Base-by-base conservation (phyloP, 92 coral and sea anemone genomes). In the Paramuricea clavata region DNA sequence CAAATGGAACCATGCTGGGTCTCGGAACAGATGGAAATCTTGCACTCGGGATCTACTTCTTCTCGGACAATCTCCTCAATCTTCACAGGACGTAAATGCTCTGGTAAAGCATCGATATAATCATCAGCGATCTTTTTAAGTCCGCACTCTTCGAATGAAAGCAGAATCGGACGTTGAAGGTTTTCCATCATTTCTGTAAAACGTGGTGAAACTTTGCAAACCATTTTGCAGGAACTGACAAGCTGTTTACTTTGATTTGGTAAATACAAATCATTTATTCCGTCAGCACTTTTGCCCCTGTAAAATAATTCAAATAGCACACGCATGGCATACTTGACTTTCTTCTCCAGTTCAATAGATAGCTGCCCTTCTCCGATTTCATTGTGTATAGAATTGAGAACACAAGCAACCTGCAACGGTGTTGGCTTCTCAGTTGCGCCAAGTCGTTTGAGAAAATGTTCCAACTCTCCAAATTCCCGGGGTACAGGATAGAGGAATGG, bases 401-500 rank as follows among this genome's bases (percentile, higher is more conserved):
- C 95, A 61, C 89, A 87, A 10, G 98, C 98, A 64, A 92, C 87
- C 78, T 95, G 98, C 12, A 69, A 15, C 11, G 95, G 98, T 52
- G 96, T 94, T 83, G 98, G 93, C 83, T 89, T 94, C 64, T 94
- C 98, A 49, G 88, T 89, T 26, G 98, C 98, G 21, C 98, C 98
- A 50, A 95, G 93, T 36, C 98, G 93, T 85, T 95, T 94, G 1
- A 95, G 75, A 34, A 95, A 87, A 81, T 95, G 98, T 43, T 92
- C 96, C 39, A 94, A 90, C 68, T 94, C 94, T 47, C 98, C 98
- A 82, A 92, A 93, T 72, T 95, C 98, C 23, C 95, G 92, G 10
- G 98, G 98, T 19, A 94, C 98, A 87, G 94, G 93, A 86, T 95
- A 95, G 25, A 95, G 91, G 57, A 89, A 95, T 21, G 98, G 98